Base-by-base conservation (phyloP, 2,113 vertebrate species). In the Pipra filicauda region DNA sequence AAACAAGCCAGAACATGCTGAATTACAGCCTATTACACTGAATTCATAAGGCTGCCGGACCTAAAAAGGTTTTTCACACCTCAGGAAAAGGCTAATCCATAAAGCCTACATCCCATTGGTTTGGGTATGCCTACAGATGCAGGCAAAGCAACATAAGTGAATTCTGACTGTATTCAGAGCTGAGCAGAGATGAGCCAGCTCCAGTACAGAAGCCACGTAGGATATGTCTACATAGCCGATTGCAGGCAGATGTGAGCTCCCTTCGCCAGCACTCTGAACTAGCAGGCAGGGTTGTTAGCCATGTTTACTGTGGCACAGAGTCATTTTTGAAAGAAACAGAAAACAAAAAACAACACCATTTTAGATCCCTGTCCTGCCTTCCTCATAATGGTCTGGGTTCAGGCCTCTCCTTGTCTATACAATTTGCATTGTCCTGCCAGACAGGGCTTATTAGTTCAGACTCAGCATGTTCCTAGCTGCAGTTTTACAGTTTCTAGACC, bases 1-100 rank as follows among this genome's bases (percentile, higher is more conserved):
- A 94, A 95, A 96, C 95, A 96, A 95, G 79, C 39, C 72, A 86
- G 75, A 91, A 95, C 92, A 94, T 96, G 92, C 90, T 79, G 73
- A 95, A 95, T 96, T 96, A 95, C 92, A 94, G 89, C 69, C 22
- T 61, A 96, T 94, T 96, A 94, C n/a, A 54, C 44, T 52, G 65
- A 83, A 78, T 58, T 94, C 72, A 24, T 59, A 84, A 30, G 57
- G 43, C 85, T 93, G 79, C 24, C 5, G 11, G 75, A 82, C 82
- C n/a, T 72, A 67, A 67, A 93, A 93, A 85, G 22, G 59, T 30
- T 75, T 95, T 92, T 95, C 10, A 2, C 72, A 91, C 79, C 79
- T 92, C 75, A n/a, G 30, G 35, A 57, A 79, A 87, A 57, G 20
- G 44, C 55, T 70, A 58, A 57, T 35, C 31, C 70, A 52, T 20